Base-by-base conservation (phyloP, 2,113 vertebrate genomes). In the Dasyurus viverrinus region DNA sequence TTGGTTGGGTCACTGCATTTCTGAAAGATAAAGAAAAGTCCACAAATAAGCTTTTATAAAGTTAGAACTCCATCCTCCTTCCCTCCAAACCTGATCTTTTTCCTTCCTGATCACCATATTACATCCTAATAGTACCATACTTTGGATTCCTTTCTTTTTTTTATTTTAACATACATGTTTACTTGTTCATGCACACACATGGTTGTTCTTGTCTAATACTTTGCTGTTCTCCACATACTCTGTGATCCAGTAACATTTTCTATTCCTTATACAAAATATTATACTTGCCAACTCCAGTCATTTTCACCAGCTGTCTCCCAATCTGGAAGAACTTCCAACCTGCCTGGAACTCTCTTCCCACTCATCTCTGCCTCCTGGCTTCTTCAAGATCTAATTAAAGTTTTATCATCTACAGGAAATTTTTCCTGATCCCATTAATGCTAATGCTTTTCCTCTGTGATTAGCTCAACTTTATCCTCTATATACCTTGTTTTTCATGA, bases 21-120 rank as follows among this genome's bases (percentile, higher is more conserved):
- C 97, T 98, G 95, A 84, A 96, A 95, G n/a, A 84, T 84, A 92
- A 95, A 57, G 53, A 96, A 60, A 93, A 76, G 23, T 1, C 11
- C 2, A 55, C 19, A n/a, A 0, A 46, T 96, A 55, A 96, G 94
- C 4, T 24, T 11, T 10, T 23, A 10, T 0, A 54, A n/a, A 2
- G 9, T 36, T 4, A 4, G 0, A 14, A 1, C 11, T 24, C 48
- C 54, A 0, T 1, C 0, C 8, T 8, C 55, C 47, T 0, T 0
- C 0, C 10, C 16, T 7, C 30, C 0, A 46, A 9, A 30, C 0
- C 25, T 3, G 11, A 16, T 22, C 57, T 9, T 14, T 23, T 1
- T 23, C 19, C 55, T n/a, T 30, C 26, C 27, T 23, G 5, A 48
- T 50, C 19, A 24, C 0, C 2, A 27, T 47, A 3, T 1, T n/a